Conservation (phyloP, 2,113 vertebrate species). For the Edolisoma coerulescens region DNA sequence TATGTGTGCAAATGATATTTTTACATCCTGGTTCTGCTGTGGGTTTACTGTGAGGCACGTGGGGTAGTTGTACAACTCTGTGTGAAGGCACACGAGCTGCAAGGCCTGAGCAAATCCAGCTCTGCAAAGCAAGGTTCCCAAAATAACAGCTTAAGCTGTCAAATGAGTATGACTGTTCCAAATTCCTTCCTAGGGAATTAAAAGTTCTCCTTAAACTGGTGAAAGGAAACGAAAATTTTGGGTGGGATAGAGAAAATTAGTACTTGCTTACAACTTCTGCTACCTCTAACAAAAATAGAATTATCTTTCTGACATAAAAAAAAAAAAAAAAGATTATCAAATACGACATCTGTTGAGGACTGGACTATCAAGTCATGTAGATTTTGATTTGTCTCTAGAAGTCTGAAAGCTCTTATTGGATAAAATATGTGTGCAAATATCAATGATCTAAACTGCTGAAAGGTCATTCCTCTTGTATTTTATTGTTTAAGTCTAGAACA, state of each 20-base stretch:
- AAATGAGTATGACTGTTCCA: background rate
- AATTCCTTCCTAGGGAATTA: background rate
- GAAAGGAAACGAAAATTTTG: background rate
- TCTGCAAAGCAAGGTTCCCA: background rate
- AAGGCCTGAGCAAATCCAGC: background rate
- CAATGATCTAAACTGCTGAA: background rate
- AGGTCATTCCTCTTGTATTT: background rate
- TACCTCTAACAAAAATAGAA: background rate
- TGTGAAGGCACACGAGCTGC: background rate
- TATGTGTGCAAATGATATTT: background rate
- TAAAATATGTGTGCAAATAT: background rate
- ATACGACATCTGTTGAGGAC: background rate
- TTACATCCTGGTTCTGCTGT: background rate
- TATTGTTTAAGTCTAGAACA: conserved; percentile 14
- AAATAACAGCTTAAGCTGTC: conserved; percentile 46
- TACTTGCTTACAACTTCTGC: background rate
- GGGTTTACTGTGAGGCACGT: background rate
- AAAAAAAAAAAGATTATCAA: background rate
- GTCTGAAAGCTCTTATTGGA: background rate
- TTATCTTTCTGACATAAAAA: background rate
- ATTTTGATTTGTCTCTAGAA: background rate
- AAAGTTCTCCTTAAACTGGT: background rate
- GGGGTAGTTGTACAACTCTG: background rate
- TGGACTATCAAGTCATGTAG: background rate
- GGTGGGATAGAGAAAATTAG: background rate